Evolutionary conservation across 2,888 invertebrate species (phyloP), one percentile per base, ranked within the genome.

Genomic region (Scelioninae gen. 2): DNA sequence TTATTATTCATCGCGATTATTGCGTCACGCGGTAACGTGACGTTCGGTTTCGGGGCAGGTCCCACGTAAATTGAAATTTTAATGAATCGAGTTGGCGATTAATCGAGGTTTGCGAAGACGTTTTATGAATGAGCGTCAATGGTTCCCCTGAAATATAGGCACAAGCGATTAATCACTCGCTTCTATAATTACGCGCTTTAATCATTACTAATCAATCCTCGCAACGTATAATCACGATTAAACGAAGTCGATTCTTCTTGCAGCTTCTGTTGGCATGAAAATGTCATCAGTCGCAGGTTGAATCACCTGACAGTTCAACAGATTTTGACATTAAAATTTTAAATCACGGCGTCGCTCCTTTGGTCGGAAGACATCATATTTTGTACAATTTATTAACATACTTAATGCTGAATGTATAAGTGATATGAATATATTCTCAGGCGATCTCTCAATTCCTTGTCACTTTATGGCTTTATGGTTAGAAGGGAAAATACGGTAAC

Each of bases 11-110:
- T 16, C 25, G n/a, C 15, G 19, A 31, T n/a, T 48, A 39, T 65
- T 60, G 45, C 72, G 53, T 53, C 43, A 60, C 35, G 22, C 31
- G n/a, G 41, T 55, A 68, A 57, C 45, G 57, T 39, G 64, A 52
- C 37, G 58, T 16, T 33, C 6, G 45, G 45, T 64, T 50, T n/a
- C 33, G n/a, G 25, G 6, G 3, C 25, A 6, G 25, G 25, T 25
- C 25, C 25, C 25, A 4, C 25, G 25, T 25, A 73, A 78, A 76
- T 78, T 74, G 64, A 74, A 76, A 71, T 69, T 75, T 74, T 76
- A 75, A 76, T 77, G 72, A 75, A 78, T 73, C 72, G 48, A 61
- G 35, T 63, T 55, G 57, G 50, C 67, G 50, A 73, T 67, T 72
- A 67, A 67, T 48, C 48, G 55, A 63, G 18, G 50, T 37, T 67